These are phyloP conservation scores for Argopecten irradians DNA, from an alignment of 1,140 invertebrate genomes.

Conservation along the genomic window DNA sequence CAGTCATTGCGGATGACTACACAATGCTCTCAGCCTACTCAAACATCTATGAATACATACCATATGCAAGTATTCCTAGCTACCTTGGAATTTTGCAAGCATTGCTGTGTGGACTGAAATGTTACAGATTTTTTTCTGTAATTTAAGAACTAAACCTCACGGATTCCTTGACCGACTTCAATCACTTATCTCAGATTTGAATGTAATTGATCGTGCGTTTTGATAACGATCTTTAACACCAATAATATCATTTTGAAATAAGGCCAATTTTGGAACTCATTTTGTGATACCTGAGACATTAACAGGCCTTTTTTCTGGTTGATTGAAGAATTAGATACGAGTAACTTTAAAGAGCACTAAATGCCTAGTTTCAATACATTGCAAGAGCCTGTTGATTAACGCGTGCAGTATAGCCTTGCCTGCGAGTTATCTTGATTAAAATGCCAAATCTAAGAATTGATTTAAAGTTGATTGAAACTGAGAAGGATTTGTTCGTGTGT, in stretches of 20 bases:
- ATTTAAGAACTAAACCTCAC: not conserved
- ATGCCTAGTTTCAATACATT: not conserved
- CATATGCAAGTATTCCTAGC: no score
- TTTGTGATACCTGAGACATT: not conserved
- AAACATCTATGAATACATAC: no score
- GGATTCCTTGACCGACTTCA: not conserved
- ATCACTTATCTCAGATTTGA: not conserved
- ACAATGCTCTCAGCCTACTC: no score
- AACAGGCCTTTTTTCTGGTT: not conserved
- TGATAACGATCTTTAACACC: not conserved
- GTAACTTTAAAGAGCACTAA: not conserved
- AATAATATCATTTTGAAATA: slow-evolving; percentile 13
- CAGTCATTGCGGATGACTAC: no score
- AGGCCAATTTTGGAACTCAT: not conserved
- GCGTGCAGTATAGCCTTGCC: not conserved
- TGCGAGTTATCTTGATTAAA: not conserved
- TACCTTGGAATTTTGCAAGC: no score
- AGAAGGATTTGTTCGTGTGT: not conserved
- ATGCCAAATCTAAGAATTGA: not conserved
- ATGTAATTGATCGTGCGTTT: not conserved
- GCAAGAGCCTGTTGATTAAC: not conserved
- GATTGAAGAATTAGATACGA: not conserved
- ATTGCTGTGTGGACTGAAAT: not conserved
- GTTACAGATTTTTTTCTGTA: not conserved
- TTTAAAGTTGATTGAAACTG: slow-evolving; percentile 16